Conservation (phyloP, 2,113 vertebrate species). For the Paradisaea rubra region DNA sequence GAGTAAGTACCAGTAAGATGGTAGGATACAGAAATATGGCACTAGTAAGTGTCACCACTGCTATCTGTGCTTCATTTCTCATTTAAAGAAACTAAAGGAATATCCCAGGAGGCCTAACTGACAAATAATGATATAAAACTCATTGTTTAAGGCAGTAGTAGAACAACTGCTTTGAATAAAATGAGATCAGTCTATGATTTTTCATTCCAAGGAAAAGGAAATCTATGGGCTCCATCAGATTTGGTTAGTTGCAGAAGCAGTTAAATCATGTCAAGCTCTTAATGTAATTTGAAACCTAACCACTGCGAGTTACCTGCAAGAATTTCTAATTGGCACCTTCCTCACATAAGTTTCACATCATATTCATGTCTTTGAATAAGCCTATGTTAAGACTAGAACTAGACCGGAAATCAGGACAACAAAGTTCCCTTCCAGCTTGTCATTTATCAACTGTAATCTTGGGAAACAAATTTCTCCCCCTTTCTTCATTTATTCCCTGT, state of each 20-base stretch:
- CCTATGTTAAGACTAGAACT: not conserved
- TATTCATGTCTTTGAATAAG: not conserved
- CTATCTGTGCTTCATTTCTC: not conserved
- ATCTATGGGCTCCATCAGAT: not conserved
- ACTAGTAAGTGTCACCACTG: not conserved
- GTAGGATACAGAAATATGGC: not conserved
- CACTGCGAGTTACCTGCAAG: not conserved
- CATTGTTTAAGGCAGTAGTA: not conserved
- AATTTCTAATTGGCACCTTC: not conserved
- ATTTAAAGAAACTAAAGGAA: not conserved
- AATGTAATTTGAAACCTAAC: not conserved
- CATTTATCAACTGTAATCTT: not conserved
- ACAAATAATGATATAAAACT: constrained; percentile 15
- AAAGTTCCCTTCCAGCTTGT: not conserved
- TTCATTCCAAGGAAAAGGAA: constrained; percentile 2
- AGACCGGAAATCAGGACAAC: not conserved
- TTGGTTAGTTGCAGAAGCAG: not conserved
- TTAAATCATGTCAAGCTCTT: not conserved
- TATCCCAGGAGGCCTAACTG: not conserved
- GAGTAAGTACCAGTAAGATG: not conserved
- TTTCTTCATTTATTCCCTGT: not conserved
- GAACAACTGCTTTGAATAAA: constrained; percentile 16
- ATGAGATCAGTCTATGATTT: constrained; percentile 10
- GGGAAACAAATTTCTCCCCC: not conserved
- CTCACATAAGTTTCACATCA: not conserved